phyloP scores from a whole-genome alignment of 1,140 invertebrate genomes.

The Microplitis mediator region DNA sequence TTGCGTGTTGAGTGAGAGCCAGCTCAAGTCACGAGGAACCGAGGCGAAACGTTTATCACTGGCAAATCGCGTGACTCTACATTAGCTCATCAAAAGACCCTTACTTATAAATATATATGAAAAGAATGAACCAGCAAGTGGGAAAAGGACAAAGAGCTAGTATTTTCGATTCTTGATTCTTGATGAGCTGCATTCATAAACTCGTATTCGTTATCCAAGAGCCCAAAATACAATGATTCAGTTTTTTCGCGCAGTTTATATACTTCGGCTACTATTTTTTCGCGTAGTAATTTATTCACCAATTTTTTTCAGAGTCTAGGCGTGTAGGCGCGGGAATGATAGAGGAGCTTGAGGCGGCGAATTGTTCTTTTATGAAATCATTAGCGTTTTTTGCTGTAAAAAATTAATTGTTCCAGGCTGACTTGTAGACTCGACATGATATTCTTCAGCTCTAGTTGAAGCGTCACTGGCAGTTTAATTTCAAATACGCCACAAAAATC shows the following conservation, averaged over 20 bases:
- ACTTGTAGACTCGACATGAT: constrained; percentile 19
- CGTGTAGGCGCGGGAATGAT: background rate
- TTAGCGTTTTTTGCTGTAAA: constrained; percentile 27
- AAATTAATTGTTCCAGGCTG: constrained; percentile 32
- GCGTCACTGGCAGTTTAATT: constrained; percentile 16
- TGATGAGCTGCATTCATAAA: constrained; percentile 10
- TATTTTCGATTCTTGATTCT: background rate
- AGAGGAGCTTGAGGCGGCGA: constrained; percentile 7
- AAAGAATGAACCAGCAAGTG: background rate
- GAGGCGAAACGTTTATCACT: constrained; percentile 47
- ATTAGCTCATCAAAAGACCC: constrained; percentile 39
- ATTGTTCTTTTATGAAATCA: constrained; percentile 29
- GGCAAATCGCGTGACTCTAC: constrained; percentile 44
- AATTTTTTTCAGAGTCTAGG: constrained; percentile 5
- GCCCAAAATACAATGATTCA: constrained; percentile 16
- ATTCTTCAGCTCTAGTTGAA: background rate
- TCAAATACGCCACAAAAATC: constrained; percentile 16
- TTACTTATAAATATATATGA: constrained; percentile 18
- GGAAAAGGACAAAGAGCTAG: background rate
- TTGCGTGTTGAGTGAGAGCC: constrained; percentile 44
- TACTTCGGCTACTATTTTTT: background rate
- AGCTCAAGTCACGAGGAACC: constrained; percentile 38
- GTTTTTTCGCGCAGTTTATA: background rate
- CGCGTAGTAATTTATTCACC: background rate
- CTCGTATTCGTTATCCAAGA: background rate